phyloP scores from a whole-genome alignment of 2,113 vertebrate genomes.

The Chaenocephalus aceratus region DNA sequence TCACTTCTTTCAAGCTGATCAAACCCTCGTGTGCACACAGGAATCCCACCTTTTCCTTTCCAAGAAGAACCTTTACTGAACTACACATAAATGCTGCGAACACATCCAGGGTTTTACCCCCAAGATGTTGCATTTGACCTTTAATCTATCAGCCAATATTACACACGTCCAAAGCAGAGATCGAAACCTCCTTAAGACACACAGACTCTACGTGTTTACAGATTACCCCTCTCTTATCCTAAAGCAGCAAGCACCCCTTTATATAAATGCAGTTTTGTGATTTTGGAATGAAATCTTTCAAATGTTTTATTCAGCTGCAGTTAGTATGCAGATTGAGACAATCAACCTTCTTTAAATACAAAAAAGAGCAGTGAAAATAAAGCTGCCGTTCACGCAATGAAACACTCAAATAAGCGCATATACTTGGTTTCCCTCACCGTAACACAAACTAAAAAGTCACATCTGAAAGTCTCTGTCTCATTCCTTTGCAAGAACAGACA shows the following conservation, averaged over 20 bases:
- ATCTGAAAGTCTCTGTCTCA: neutral
- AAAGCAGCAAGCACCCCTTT: neutral
- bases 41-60: conserved; percentile 33
- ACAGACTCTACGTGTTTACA: neutral
- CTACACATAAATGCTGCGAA: neutral
- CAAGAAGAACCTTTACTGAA: conserved; percentile 2
- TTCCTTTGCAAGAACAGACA: conserved; percentile 5
- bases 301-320: conserved; percentile 11
- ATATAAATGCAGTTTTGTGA: conserved; percentile 16
- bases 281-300: neutral
- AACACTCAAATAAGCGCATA: neutral
- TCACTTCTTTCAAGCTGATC: conserved; percentile 48
- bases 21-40: conserved; percentile 19
- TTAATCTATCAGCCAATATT: neutral
- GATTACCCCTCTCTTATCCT: neutral
- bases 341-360: conserved; percentile 36
- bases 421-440: conserved; percentile 1
- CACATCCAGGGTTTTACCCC: conserved; percentile 1
- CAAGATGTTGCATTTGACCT: neutral
- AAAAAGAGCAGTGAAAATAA: conserved; percentile 34
- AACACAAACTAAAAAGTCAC: conserved; percentile 9
- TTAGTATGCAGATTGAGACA: conserved; percentile 51
- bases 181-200: neutral
- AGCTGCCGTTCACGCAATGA: conserved; percentile 20
- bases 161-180: neutral